A percentile compares a stretch with the other conserved stretches of the same genome.
These are phyloP conservation scores for Pionites leucogaster DNA, from an alignment of 2,113 vertebrate genomes.

Conservation along the genomic window DNA sequence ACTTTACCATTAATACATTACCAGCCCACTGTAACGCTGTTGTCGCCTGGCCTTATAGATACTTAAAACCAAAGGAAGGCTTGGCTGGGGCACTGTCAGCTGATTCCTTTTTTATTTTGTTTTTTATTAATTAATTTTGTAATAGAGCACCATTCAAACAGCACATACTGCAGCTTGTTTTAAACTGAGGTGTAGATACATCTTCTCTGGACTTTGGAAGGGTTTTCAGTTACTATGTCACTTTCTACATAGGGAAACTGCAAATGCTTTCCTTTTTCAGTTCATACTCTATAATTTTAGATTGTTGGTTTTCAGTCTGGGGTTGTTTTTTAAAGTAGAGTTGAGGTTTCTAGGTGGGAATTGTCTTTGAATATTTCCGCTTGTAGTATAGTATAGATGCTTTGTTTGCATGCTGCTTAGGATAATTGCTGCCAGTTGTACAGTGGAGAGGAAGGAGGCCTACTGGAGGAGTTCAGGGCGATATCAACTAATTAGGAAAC, in stretches of 20 bases:
- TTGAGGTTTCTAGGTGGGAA: neutral
- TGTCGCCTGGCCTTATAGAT: slow-evolving; percentile 24
- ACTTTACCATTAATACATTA: neutral
- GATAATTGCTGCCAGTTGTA: neutral
- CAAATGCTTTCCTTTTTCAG: neutral
- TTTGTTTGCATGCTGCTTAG: neutral
- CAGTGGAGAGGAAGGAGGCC: neutral
- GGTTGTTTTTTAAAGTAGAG: neutral
- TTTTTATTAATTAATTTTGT: neutral
- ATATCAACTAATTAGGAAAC: neutral
- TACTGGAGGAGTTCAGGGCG: neutral
- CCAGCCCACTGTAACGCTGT: neutral
- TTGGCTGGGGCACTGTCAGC: slow-evolving; percentile 20
- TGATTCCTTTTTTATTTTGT: neutral
- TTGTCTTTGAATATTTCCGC: neutral
- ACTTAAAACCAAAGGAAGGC: neutral
- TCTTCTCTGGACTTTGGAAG: neutral
- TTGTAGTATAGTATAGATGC: neutral
- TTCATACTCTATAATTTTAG: neutral
- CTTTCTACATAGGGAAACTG: neutral
- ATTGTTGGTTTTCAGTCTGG: neutral
- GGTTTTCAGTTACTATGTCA: neutral
- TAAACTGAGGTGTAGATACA: neutral
- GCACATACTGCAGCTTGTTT: slow-evolving; percentile 23
- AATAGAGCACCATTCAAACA: slow-evolving; percentile 35